A percentile compares a stretch with the other conserved stretches of the same genome.
Conservation (phyloP, 1,140 invertebrate species). For the Diachasma alloeum region DNA sequence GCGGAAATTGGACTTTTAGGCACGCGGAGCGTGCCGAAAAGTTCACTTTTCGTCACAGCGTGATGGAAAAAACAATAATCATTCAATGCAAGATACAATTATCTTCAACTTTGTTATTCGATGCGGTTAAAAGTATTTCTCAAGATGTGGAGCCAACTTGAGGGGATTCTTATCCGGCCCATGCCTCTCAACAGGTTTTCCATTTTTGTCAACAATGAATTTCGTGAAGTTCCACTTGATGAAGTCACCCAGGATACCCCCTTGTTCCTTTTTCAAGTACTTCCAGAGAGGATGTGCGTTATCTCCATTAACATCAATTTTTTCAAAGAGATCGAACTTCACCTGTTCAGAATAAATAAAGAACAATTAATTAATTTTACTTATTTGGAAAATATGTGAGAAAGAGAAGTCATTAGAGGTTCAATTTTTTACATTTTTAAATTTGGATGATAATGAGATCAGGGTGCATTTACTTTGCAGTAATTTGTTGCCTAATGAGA, state of each 20-base stretch:
- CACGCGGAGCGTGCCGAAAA: too few relatives aligned
- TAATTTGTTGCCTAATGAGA: too few relatives aligned
- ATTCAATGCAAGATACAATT: neutral
- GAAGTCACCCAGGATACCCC: slow-evolving; percentile 76
- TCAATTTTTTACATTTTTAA: neutral
- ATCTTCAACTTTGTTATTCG: neutral
- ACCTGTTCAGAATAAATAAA: slow-evolving; percentile 45
- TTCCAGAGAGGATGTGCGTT: slow-evolving; percentile 86
- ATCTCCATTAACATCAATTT: slow-evolving; percentile 90
- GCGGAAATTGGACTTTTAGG: too few relatives aligned
- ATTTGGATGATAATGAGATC: too few relatives aligned
- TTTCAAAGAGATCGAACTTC: slow-evolving; percentile 69
- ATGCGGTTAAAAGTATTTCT: slow-evolving; percentile 73
- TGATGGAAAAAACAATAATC: neutral
- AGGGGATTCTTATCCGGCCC: slow-evolving; percentile 81
- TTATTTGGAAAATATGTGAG: neutral
- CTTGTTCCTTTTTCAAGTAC: slow-evolving; percentile 86
- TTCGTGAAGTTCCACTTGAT: slow-evolving; percentile 99
- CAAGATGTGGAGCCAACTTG: slow-evolving; percentile 71
- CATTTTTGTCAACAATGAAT: slow-evolving; percentile 90
- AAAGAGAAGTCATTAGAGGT: neutral
- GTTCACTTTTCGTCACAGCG: too few relatives aligned
- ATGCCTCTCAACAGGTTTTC: slow-evolving; percentile 86
- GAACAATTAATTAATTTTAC: neutral
- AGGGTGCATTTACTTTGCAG: too few relatives aligned